Base-by-base conservation (phyloP, 2,888 invertebrate genomes). In the Drosophila prostipennis region DNA sequence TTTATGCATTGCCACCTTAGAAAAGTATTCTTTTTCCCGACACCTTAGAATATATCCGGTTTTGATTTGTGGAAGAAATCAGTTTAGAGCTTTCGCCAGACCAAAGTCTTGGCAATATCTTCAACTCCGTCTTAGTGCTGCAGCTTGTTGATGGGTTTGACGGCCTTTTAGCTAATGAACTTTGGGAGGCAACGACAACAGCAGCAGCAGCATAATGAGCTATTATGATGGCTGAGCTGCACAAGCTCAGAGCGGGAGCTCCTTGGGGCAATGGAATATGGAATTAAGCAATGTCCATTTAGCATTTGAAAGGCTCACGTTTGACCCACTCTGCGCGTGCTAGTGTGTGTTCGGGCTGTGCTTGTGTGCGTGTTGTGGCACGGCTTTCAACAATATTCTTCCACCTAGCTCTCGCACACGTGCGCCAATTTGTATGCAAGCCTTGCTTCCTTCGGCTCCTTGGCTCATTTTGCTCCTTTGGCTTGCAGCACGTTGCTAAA, bases 241-340 rank as follows among this genome's bases (percentile, higher is more conserved):
- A 87, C 16, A 43, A 57, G 49, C 48, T 23, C 13, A 13, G 34
- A 14, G 42, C 37, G 69, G 39, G 19, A 69, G 29, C 19, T 60
- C 53, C 63, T 46, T 43, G 52, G 39, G 39, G 48, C 46, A 59
- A 65, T 64, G 61, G 79, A 78, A 86, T 84, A 76, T 81, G 57
- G 78, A 73, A 87, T 88, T 86, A 81, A 80, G 89, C 87, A 84
- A 86, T 88, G 87, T 81, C 79, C 86, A 85, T 82, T 85, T 87
- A 73, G 76, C 83, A 86, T 87, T 78, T 80, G 65, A 75, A 73
- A 87, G 76, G 80, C 75, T 67, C 81, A 88, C 89, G 87, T 80
- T 79, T 79, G 65, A 67, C 70, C 76, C 49, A 59, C 48, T 54
- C 29, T 8, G 42, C 23, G 46, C 55, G 10, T 42, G 14, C 43